Evolutionary conservation across 1,140 invertebrate species (phyloP), one percentile per base, ranked within the genome.

Genomic region (Cataglyphis hispanica): DNA sequence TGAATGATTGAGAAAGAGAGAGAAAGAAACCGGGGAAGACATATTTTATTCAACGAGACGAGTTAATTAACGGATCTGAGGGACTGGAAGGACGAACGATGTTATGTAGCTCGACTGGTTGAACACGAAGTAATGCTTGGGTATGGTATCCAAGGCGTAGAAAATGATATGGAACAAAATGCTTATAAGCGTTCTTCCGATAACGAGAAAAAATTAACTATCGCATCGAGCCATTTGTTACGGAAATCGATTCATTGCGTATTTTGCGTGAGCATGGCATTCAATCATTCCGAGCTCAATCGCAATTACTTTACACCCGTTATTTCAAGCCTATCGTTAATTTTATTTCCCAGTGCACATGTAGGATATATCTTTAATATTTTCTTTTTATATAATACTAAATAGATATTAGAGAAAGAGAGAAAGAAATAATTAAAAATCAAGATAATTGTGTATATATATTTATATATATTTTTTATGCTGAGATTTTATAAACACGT

Each of bases 41-140:
- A 40, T 78, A 78, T 40, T 70, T 80, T 80, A 80, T 70, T 40
- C 64, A 58, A 16, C 34, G 11, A 11, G 31, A 40, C 64, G 16
- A 80, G 77, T 40, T 80, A 80, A 80, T 80, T 80, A 80, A 80
- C 64, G 34, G 64, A 69, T 80, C 37, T 37, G 8, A 25, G 19
- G 27, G 64, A 56, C 10, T 56, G 77, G 75, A 78, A 53, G 27
- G 60, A 34, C 22, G 31, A n/a, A 64, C 10, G 37, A 16, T 64
- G 43, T 58, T 43, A 22, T 3, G 60, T 37, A 19, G 58, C 56
- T n/a, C 75, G 40, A 77, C 58, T 63, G 58, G 75, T 77, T 40
- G 58, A 77, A 43, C 58, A 3, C 75, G 37, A 58, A 61, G 56
- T 43, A 19, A 76, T n/a, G 25, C 16, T 19, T 25, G 56, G 19